Evolutionary conservation across 2,888 invertebrate species (phyloP).

Genomic region (Zootermopsis nevadensis): DNA sequence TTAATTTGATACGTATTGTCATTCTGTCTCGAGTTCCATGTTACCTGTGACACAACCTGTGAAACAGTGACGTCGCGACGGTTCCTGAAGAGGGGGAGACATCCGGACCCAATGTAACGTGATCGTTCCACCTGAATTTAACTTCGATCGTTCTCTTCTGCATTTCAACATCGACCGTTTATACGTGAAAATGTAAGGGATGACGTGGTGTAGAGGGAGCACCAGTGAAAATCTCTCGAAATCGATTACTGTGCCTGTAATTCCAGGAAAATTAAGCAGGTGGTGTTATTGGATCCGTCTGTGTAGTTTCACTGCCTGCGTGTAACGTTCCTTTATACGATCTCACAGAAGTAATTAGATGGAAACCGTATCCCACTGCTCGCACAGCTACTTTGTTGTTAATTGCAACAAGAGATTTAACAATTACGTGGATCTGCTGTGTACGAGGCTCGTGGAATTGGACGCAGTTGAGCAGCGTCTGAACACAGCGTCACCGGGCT

Average conservation of each 20-base stretch:
- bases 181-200: background rate
- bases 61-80: background rate
- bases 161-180: background rate
- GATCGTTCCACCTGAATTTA: background rate
- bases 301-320: background rate
- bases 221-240: background rate
- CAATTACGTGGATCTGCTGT: background rate
- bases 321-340: background rate
- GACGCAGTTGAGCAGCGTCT: background rate
- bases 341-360: conserved; percentile 7
- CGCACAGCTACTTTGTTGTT: background rate
- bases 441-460: background rate
- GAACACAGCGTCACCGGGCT: too few relatives aligned
- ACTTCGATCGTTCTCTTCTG: background rate
- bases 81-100: background rate
- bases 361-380: background rate
- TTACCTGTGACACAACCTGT: background rate
- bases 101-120: background rate
- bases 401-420: background rate
- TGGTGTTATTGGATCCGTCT: conserved; percentile 13
- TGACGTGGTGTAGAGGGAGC: background rate
- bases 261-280: conserved; percentile 27
- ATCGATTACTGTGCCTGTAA: conserved; percentile 17
- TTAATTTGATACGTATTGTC: background rate
- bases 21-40: background rate